These are phyloP conservation scores for Solenodon paradoxus DNA, from an alignment of 2,113 vertebrate species.

Conservation along the genomic window DNA sequence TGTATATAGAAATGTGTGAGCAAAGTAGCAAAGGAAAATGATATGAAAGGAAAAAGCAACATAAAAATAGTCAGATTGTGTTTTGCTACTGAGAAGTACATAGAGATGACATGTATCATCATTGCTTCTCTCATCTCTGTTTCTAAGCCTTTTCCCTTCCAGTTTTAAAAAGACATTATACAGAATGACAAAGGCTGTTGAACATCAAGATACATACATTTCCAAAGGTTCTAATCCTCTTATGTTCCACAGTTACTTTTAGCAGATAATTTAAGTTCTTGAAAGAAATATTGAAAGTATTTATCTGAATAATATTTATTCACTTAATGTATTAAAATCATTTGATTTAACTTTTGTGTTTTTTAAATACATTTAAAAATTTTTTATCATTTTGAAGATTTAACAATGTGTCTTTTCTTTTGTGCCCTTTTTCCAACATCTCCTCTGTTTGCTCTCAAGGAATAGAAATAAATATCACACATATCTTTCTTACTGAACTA, in stretches of 20 bases:
- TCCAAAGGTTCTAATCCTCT: background rate
- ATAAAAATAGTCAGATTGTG: background rate
- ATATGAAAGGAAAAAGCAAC: background rate
- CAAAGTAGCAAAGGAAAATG: background rate
- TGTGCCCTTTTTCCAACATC: background rate
- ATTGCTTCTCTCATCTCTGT: background rate
- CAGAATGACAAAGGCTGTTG: background rate
- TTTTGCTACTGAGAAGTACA: background rate
- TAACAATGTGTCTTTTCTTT: background rate
- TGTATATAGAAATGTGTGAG: background rate
- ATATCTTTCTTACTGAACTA: background rate
- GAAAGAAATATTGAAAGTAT: background rate
- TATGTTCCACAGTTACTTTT: background rate
- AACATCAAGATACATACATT: conserved; percentile 5
- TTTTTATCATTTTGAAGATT: background rate
- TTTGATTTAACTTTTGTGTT: background rate
- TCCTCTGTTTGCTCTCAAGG: background rate
- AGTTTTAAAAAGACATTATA: background rate
- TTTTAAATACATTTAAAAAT: background rate
- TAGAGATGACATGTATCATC: background rate
- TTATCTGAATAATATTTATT: background rate
- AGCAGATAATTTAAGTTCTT: background rate
- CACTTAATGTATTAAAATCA: background rate
- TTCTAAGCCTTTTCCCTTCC: conserved; percentile 13
- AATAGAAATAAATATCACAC: background rate